Evolutionary conservation across 2,113 vertebrate genomes (phyloP).

Genomic region (Rattus norvegicus): GRCr8 NC_086020.1:197744501-197745000

Average conservation of each 20-base stretch:
- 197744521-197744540: neutral
- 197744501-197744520: neutral
- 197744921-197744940: neutral
- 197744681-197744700: neutral
- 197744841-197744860: neutral
- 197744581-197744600: neutral
- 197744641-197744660: neutral
- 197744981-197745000: neutral
- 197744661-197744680: neutral
- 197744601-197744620: neutral
- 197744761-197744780: neutral
- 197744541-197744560: neutral
- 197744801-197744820: neutral
- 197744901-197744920: neutral
- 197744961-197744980: neutral
- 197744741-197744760: neutral
- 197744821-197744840: neutral
- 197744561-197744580: neutral
- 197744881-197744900: neutral
- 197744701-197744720: neutral
- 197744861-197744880: too few species aligned
- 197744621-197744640: neutral
- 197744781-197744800: neutral
- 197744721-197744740: neutral
- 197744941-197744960: neutral